Conservation (phyloP, 1,140 invertebrate species). For the Akabosia matsudoensis region DNA sequence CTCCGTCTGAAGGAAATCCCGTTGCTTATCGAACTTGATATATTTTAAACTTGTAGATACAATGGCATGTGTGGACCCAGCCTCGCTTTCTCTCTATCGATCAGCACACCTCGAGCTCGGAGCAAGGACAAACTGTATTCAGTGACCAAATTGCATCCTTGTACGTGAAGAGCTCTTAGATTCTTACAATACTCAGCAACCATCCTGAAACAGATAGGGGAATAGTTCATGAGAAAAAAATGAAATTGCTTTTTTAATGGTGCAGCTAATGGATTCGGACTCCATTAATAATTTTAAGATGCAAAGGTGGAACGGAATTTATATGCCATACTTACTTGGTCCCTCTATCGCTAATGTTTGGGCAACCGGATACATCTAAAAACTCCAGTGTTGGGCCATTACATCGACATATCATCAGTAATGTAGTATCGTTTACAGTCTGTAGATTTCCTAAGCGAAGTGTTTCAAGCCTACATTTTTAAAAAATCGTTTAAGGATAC, state of each 20-base stretch:
- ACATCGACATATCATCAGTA: constrained; percentile 19
- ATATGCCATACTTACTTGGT: too few species aligned
- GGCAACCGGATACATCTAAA: constrained; percentile 29
- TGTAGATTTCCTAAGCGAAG: constrained; percentile 21
- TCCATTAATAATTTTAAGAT: too few species aligned
- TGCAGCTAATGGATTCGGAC: too few species aligned
- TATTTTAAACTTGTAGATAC: not conserved
- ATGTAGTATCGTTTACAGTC: constrained; percentile 28
- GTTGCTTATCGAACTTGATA: too few species aligned
- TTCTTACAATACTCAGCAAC: not conserved
- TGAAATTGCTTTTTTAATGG: not conserved
- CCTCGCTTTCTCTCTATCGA: not conserved
- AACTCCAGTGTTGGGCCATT: not conserved
- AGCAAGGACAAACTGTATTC: not conserved
- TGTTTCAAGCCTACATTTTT: not conserved
- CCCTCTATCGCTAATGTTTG: too few species aligned
- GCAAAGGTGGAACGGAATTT: too few species aligned
- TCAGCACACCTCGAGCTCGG: not conserved
- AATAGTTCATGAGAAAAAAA: not conserved
- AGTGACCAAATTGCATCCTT: not conserved
- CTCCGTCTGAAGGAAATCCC: too few species aligned
- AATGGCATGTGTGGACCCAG: not conserved
- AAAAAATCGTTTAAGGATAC: not conserved
- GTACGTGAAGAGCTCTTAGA: not conserved
- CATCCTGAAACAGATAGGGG: not conserved